Base-by-base conservation (phyloP, 2,113 vertebrate species). In the Otis tarda region DNA sequence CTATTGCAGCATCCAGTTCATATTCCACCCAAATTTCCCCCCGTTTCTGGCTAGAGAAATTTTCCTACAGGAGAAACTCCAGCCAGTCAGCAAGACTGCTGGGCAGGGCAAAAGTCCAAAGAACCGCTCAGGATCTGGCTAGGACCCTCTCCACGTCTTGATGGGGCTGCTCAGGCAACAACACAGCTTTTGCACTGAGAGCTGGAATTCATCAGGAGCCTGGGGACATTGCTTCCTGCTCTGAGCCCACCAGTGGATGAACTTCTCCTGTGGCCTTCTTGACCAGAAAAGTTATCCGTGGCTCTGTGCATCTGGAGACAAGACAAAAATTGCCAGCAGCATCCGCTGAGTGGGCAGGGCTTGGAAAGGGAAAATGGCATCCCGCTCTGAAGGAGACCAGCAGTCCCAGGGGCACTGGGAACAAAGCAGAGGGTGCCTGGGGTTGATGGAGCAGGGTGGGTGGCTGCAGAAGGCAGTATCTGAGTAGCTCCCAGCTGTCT, bases 61-160 rank as follows among this genome's bases (percentile, higher is more conserved):
- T 96, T 97, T 97, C 96, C 94, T 89, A 93, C 65, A 87, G 87
- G 87, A 95, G 89, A 79, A 73, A 82, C 60, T 94, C 61, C 87
- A 94, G 74, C 83, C 93, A 94, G 94, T 93, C 91, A 89, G 87
- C 1, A 7, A 93, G 91, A 78, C 87, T 27, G 83, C 83, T 91
- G 96, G 96, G 95, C 94, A 95, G 91, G 94, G 93, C 87, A 75
- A n/a, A 49, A 2, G 0, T 91, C 93, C 96, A 96, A 84, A 71
- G 77, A 87, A 76, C 52, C 5, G 1, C 71, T 94, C 56, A 15
- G 12, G 53, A 67, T 92, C 94, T 94, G 95, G 93, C 94, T 45
- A 28, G 77, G 73, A 90, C 91, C 94, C 41, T 94, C 73, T 94
- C 64, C 73, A 55, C 10, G 3, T 82, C 87, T 75, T 71, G 89